These are phyloP conservation scores for Stictocephala bisonia DNA, from an alignment of 2,888 invertebrate genomes.

Conservation along the genomic window DNA sequence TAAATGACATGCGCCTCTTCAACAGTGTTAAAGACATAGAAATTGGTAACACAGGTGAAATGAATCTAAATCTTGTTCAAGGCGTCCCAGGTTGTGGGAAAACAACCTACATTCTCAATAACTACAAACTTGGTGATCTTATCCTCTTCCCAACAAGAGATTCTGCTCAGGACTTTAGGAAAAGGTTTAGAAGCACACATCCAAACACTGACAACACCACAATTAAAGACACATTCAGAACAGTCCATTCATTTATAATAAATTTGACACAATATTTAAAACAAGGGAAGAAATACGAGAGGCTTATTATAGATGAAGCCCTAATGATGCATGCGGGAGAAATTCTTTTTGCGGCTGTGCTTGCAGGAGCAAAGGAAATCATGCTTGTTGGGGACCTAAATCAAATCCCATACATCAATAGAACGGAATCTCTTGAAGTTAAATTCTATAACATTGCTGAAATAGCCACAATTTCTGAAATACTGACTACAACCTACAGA, in stretches of 20 bases:
- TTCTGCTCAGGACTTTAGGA: constrained; percentile 6
- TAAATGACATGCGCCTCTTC: constrained; percentile 6
- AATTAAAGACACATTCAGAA: background rate
- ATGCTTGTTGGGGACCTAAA: background rate
- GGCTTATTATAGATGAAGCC: constrained; percentile 5
- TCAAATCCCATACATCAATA: too few relatives aligned
- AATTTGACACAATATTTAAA: background rate
- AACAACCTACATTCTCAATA: constrained; percentile 22
- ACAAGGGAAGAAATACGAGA: background rate
- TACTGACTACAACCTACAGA: too few relatives aligned
- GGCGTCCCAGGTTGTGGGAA: constrained; percentile 29
- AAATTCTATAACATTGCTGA: too few relatives aligned
- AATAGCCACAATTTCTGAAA: too few relatives aligned
- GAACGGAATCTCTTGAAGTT: too few relatives aligned
- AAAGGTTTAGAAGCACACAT: background rate
- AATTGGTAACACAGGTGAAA: background rate
- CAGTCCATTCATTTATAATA: background rate
- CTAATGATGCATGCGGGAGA: background rate
- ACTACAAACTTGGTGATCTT: constrained; percentile 11
- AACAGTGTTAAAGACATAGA: constrained; percentile 5
- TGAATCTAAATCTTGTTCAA: constrained; percentile 3
- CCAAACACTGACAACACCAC: background rate
- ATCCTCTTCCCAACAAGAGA: constrained; percentile 28
- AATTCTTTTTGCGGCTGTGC: background rate
- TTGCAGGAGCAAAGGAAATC: background rate